These are phyloP conservation scores for Amazona vittata DNA, from an alignment of 2,113 vertebrate genomes.

Conservation along the genomic window DNA sequence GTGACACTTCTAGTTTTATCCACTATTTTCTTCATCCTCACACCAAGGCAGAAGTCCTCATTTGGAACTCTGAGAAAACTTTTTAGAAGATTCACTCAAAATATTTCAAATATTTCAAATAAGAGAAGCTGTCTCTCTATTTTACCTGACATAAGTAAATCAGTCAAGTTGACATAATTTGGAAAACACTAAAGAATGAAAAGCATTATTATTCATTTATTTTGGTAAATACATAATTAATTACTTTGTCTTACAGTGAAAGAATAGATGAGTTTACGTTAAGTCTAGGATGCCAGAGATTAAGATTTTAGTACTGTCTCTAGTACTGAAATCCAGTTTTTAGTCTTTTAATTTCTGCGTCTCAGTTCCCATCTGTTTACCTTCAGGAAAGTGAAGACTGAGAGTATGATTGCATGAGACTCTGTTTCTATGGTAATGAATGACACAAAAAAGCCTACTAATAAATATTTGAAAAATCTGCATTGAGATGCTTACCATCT, in stretches of 20 bases:
- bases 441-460: background rate
- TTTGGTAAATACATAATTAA: background rate
- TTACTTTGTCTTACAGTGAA: background rate
- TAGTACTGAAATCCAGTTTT: background rate
- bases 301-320: background rate
- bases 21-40: background rate
- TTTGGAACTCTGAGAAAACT: background rate
- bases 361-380: background rate
- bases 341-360: background rate
- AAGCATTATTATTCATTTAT: background rate
- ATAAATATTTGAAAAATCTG: constrained; percentile 20
- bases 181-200: background rate
- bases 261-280: background rate
- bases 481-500: background rate
- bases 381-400: background rate
- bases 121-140: background rate
- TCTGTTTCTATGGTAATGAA: constrained; percentile 21
- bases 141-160: background rate
- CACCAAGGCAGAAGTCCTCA: background rate
- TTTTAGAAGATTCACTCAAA: background rate
- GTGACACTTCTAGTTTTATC: background rate
- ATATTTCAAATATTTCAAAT: background rate
- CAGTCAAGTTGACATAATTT: background rate
- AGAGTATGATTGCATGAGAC: background rate
- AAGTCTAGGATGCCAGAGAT: background rate